Conservation (phyloP, 2,888 invertebrate genomes). For the Spisula solida region DNA sequence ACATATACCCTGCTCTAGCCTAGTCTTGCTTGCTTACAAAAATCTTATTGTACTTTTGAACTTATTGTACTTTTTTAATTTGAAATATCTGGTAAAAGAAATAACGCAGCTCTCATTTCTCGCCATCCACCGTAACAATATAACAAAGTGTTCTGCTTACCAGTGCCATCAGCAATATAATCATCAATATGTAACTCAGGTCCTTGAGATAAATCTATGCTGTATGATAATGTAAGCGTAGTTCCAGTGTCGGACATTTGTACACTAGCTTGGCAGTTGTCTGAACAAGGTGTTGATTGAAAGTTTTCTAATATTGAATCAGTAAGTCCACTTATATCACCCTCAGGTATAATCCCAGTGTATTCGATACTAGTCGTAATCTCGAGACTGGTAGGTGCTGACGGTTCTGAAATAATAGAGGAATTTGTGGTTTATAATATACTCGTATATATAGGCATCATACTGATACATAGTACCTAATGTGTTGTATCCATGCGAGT, state of each 20-base stretch:
- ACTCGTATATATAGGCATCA: neutral
- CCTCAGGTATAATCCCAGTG: neutral
- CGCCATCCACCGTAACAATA: no score
- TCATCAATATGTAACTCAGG: constrained; percentile 31
- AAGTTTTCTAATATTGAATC: neutral
- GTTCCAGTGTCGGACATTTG: neutral
- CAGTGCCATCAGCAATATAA: neutral
- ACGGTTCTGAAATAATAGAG: neutral
- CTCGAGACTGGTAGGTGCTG: neutral
- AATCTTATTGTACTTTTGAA: no score
- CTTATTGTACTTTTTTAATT: no score
- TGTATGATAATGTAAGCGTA: neutral
- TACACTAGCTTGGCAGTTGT: neutral
- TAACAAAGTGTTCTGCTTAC: neutral
- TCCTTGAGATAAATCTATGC: neutral
- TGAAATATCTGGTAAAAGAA: no score
- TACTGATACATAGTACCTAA: no score
- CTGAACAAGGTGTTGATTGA: neutral
- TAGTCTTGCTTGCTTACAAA: no score
- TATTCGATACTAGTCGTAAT: neutral
- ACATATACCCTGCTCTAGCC: no score
- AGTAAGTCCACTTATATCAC: neutral
- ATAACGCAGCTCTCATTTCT: no score
- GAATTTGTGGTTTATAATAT: neutral
- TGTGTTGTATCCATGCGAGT: no score